phyloP scores from a whole-genome alignment of 2,113 vertebrate genomes.

The Nyctereutes procyonoides region DNA sequence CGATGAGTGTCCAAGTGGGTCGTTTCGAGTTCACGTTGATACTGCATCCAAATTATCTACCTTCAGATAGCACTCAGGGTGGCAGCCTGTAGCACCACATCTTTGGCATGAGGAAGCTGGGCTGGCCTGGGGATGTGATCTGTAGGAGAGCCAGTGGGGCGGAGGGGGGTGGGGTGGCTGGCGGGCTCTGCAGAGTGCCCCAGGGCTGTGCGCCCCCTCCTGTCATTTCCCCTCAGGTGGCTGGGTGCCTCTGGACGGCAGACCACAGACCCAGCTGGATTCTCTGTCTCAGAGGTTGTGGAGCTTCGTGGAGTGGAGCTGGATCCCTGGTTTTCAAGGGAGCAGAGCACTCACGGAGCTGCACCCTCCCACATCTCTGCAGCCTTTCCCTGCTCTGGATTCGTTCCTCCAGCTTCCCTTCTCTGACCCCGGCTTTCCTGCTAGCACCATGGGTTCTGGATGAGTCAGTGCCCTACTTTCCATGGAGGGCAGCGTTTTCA shows the following conservation, averaged over 20 bases:
- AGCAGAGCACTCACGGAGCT: accelerated
- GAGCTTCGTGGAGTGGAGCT: neutral
- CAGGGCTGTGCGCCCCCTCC: accelerated
- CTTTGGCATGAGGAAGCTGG: accelerated
- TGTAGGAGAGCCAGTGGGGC: accelerated
- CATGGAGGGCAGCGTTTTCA: accelerated
- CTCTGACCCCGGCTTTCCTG: neutral
- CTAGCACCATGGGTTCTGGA: no score
- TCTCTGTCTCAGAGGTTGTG: neutral
- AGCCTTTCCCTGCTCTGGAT: neutral
- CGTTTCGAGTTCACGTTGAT: neutral
- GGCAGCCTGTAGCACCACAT: accelerated
- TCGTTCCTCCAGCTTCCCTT: no score
- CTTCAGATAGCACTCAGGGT: neutral
- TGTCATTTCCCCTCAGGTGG: no score
- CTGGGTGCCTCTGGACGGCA: accelerated
- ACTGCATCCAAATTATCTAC: neutral
- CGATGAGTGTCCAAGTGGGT: neutral
- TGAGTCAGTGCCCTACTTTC: accelerated
- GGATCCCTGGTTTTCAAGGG: neutral
- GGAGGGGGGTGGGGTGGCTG: accelerated
- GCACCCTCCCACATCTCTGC: accelerated
- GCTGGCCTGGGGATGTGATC: neutral
- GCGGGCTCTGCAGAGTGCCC: no score
- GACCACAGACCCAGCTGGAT: neutral